These are phyloP conservation scores for Vimba vimba DNA, from an alignment of 2,113 vertebrate species.

Conservation along the genomic window DNA sequence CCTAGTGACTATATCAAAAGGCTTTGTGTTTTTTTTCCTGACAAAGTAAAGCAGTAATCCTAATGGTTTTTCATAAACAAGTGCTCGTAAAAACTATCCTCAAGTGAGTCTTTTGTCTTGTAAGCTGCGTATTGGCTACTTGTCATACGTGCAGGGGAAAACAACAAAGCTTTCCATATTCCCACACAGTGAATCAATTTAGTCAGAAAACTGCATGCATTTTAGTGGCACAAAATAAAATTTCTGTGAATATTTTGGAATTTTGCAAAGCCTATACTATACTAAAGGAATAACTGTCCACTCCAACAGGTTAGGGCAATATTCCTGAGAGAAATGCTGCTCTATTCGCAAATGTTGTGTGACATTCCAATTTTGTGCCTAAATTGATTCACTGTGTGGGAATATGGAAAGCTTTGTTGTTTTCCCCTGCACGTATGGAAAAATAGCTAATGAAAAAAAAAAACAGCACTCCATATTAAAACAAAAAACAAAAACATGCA, in stretches of 20 bases:
- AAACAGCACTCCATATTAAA: too few relatives aligned
- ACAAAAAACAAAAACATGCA: too few relatives aligned
- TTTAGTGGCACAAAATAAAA: neutral
- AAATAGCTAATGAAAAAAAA: too few relatives aligned
- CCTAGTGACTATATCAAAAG: neutral
- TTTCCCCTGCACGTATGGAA: too few relatives aligned
- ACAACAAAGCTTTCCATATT: neutral
- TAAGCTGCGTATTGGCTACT: neutral
- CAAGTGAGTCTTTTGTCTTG: slow-evolving; percentile 5
- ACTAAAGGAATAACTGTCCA: neutral
- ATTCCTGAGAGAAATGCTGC: too few relatives aligned
- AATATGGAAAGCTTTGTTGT: too few relatives aligned
- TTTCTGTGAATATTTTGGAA: neutral
- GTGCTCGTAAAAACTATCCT: neutral
- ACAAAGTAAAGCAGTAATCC: neutral
- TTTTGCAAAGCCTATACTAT: neutral
- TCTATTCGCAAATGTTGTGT: too few relatives aligned
- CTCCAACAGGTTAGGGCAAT: neutral
- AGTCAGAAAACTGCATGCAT: neutral
- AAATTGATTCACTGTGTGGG: too few relatives aligned
- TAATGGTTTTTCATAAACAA: neutral
- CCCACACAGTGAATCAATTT: neutral
- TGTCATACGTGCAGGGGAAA: neutral
- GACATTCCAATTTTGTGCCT: too few relatives aligned
- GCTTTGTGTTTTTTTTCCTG: too few relatives aligned